Base-by-base conservation (phyloP, 2,113 vertebrate genomes). In the Mobula hypostoma region DNA sequence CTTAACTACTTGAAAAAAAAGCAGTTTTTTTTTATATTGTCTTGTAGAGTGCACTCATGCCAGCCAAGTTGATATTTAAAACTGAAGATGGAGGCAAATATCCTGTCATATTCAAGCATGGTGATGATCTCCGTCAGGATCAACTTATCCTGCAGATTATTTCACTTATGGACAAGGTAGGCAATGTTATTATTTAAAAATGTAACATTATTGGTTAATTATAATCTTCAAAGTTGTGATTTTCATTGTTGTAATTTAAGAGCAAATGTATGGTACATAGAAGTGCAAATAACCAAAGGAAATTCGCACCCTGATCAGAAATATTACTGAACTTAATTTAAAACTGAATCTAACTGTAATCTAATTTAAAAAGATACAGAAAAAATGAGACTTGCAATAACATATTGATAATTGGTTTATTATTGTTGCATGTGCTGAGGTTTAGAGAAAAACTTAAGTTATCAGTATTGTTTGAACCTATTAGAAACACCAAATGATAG, bases 91-190 rank as follows among this genome's bases (percentile, higher is more conserved):
- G 98, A 88, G 97, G 97, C 80, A 98, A 98, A 96, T 99, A 99
- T 74, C 98, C 98, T 1, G 98, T 99, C 11, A 99, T 99, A 96
- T 99, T 99, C 96, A 99, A 99, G 94, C 98, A 99, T 1, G 99
- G 99, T 1, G 99, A 99, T 85, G 99, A 99, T 95, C 97, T 99
- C 94, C 97, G 99, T 68, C 99, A 99, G 95, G 99, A 99, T 96
- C 98, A 99, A 95, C 98, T 99, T 94, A 99, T 99, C 96, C 97
- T 99, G 83, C 99, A 99, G 95, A 99, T 99, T 95, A 99, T 99
- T 96, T 99, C 99, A 0, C 98, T 99, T 80, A 99, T 99, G 99
- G 99, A 99, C 96, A 99, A 99, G 97, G 99, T 99, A 94, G 76
- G 94, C 68, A 85, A 21, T 88, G 56, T 63, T 61, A 63, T 29